Evolutionary conservation across 1,140 invertebrate species (phyloP).

Genomic region (Lucilia cuprina): DNA sequence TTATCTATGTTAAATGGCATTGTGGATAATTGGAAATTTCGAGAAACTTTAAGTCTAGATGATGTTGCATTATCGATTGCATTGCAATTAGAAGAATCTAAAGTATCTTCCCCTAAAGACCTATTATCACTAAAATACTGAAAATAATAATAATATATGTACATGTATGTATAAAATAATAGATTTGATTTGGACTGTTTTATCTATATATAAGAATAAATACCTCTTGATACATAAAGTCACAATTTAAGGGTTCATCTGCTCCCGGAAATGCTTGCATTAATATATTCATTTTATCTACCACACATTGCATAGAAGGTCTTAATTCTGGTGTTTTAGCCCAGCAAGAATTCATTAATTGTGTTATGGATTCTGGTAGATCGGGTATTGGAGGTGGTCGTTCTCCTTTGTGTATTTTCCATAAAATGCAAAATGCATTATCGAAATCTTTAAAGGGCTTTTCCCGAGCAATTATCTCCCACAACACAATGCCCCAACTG

Average conservation of each 20-base stretch:
- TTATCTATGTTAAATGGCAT: too few species aligned
- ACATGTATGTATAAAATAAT: too few species aligned
- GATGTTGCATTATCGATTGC: too few species aligned
- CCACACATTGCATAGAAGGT: slow-evolving; percentile 88
- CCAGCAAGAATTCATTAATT: slow-evolving; percentile 92
- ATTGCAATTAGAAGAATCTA: too few species aligned
- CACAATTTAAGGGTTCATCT: slow-evolving; percentile 64
- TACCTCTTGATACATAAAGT: not conserved
- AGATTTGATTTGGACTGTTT: too few species aligned
- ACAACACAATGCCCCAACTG: slow-evolving; percentile 97
- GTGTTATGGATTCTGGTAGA: slow-evolving; percentile 87
- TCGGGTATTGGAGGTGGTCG: slow-evolving; percentile 84
- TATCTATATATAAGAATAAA: too few species aligned
- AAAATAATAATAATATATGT: too few species aligned
- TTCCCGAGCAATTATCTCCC: slow-evolving; percentile 90
- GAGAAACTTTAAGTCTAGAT: too few species aligned
- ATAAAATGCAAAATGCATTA: slow-evolving; percentile 91
- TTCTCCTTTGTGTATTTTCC: slow-evolving; percentile 87
- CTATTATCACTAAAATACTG: too few species aligned
- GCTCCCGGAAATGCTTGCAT: slow-evolving; percentile 81
- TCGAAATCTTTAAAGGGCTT: slow-evolving; percentile 92
- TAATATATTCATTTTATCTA: slow-evolving; percentile 77
- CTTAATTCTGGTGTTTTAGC: slow-evolving; percentile 79
- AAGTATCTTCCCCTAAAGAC: too few species aligned
- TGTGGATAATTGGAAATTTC: too few species aligned